phyloP scores from a whole-genome alignment of 2,888 invertebrate species.

The Rhorus exstirpatorius region DNA sequence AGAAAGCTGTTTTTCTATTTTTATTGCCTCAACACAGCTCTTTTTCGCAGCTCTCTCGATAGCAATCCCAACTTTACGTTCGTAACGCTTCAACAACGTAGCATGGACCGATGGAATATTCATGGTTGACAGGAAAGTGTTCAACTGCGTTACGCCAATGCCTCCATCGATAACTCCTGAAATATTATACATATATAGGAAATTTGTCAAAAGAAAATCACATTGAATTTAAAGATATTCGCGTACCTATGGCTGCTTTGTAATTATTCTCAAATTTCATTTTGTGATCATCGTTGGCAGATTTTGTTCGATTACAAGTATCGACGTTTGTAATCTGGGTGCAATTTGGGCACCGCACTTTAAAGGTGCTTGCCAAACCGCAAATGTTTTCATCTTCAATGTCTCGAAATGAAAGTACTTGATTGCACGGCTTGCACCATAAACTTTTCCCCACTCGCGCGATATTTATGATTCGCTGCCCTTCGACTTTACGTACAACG shows the following conservation, averaged over 20 bases:
- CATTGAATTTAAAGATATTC: too few relatives aligned
- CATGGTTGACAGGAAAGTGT: slow-evolving; percentile 1
- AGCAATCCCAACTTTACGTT: slow-evolving; percentile 5
- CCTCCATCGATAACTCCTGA: slow-evolving; percentile 17
- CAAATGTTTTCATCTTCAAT: slow-evolving; percentile 14
- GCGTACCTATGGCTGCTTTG: too few relatives aligned
- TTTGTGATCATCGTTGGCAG: too few relatives aligned
- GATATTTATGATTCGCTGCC: slow-evolving; percentile 45
- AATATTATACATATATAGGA: not conserved
- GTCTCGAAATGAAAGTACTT: slow-evolving; percentile 38
- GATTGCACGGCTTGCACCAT: slow-evolving; percentile 48
- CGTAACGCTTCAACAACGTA: slow-evolving; percentile 6
- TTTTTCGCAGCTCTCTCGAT: slow-evolving; percentile 15
- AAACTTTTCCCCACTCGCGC: slow-evolving; percentile 40
- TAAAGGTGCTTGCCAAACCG: slow-evolving; percentile 40
- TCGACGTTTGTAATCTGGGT: not conserved
- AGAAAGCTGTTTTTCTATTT: slow-evolving; percentile 7
- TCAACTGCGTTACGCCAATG: slow-evolving; percentile 25
- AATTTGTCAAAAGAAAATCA: too few relatives aligned
- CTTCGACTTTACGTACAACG: not conserved
- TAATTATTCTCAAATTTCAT: too few relatives aligned
- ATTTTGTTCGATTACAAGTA: too few relatives aligned
- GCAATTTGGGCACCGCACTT: slow-evolving; percentile 34
- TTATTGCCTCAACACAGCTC: slow-evolving; percentile 12
- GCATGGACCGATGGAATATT: slow-evolving; percentile 20